Base-by-base conservation (phyloP, 1,140 invertebrate species). In the Camponotus vicinus region DNA sequence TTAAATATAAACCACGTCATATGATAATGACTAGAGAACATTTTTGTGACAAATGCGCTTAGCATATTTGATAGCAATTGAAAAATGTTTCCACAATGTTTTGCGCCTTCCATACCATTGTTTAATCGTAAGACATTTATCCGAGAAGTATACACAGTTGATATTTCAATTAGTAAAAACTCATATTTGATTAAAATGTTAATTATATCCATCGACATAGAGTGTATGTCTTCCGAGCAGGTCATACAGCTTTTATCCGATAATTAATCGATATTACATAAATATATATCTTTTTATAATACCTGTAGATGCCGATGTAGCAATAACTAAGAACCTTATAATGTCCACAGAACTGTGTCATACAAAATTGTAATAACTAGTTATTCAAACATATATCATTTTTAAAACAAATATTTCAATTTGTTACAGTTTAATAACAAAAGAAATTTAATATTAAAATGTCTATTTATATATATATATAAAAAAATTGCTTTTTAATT, bases 231-330 rank as follows among this genome's bases (percentile, higher is more conserved):
- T 90, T 90, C 89, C 89, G 82, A 45, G 40, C 27, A 63, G 37
- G 45, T 79, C 45, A 57, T 82, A 71, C 34, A 90, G 69, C 59
- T 90, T 88, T 87, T 90, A 82, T 66, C 42, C 57, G 73, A 34
- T 67, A 88, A 75, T 76, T 77, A 90, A 90, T 55, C 66, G 40
- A 61, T 77, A 52, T 42, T 88, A 90, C 61, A 87, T 84, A 82
- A 85, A 90, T 77, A 90, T 90, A 90, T 90, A 90, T 90, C 86
- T 90, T 90, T 90, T 90, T 90, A 90, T 90, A 90, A 91, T 78
- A 66, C 59, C 63, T 88, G 76, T 82, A 80, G 70, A 89, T 69
- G 70, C 70, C 71, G 55, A 85, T 80, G 69, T 77, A 80, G 64
- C 87, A 57, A 61, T 90, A 90, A 83, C 34, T 71, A 40, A 78